Base-by-base conservation (phyloP, 2,113 vertebrate species). In the Calidris pygmaea region DNA sequence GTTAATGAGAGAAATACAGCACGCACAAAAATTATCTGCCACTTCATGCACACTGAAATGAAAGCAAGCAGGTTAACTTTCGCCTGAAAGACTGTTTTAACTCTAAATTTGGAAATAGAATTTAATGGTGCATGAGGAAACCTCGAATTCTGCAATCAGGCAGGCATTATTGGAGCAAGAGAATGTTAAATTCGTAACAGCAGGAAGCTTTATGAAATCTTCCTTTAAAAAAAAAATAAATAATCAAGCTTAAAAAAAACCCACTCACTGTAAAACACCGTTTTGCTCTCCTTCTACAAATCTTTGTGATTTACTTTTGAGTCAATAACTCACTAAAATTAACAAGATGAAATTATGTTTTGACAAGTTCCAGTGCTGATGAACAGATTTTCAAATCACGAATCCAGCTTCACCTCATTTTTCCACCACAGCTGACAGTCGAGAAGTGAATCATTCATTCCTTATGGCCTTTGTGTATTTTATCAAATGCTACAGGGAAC, bases 331-430 rank as follows among this genome's bases (percentile, higher is more conserved):
- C 93, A 91, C 93, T 97, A 94, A 97, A 96, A 97, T 95, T 96
- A 97, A 97, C 85, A 94, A 87, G 87, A 74, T 52, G 68, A 96
- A 97, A 96, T 95, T 84, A 95, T 94, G 92, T 96, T 97, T 95
- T 96, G 97, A 97, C 96, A 97, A 84, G 87, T 94, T 94, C 85
- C 85, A 75, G 81, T 73, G 70, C 73, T 88, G 94, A 97, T 90
- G 95, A 97, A 96, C 85, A 95, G 82, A 97, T 94, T 93, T 92
- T 84, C 74, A 85, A 79, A 96, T 96, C 92, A 95, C 30, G 37
- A 95, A 93, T 90, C 67, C 91, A 95, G 92, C 78, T 91, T 94
- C 87, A 91, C 91, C 90, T 96, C 90, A 41, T 92, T 90, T 90
- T 85, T 85, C 93, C 75, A 92, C 71, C 66, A 34, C 52, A 59